Conservation (phyloP, 1,140 invertebrate species). For the Colletes latitarsis region DNA sequence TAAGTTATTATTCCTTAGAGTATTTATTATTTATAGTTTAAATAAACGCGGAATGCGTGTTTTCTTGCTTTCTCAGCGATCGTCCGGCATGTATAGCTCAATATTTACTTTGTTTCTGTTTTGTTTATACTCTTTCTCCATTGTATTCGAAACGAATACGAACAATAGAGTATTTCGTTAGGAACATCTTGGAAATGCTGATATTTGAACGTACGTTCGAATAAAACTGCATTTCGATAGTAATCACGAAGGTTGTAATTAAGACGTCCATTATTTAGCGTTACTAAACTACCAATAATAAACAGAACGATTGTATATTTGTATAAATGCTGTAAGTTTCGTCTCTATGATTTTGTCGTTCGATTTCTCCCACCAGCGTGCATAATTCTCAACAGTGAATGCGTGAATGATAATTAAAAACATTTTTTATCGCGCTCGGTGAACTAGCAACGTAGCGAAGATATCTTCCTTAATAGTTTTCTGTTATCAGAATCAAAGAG, state of each 20-base stretch:
- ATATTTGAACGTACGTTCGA: too few relatives aligned
- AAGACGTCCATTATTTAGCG: constrained; percentile 11
- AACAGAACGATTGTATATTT: constrained; percentile 11
- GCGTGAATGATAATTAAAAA: not conserved
- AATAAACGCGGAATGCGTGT: constrained; percentile 22
- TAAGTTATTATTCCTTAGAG: constrained; percentile 33
- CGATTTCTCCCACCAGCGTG: constrained; percentile 20
- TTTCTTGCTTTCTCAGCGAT: constrained; percentile 5
- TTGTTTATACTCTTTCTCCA: not conserved
- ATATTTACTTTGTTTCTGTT: not conserved
- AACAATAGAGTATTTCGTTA: too few relatives aligned
- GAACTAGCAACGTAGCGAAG: not conserved
- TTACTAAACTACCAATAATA: not conserved
- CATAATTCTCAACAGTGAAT: constrained; percentile 18
- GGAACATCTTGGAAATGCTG: too few relatives aligned
- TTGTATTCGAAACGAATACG: too few relatives aligned
- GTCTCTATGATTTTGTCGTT: not conserved
- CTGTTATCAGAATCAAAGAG: not conserved
- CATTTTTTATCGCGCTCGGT: constrained; percentile 6
- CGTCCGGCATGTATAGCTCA: not conserved
- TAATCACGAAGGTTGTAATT: constrained; percentile 21
- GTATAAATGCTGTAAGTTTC: constrained; percentile 5
- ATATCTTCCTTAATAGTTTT: not conserved
- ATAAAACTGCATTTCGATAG: too few relatives aligned
- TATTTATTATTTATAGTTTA: constrained; percentile 42